Evolutionary conservation across 2,888 invertebrate genomes (phyloP), one percentile per base, ranked within the genome.

Genomic region (Acanthococcus lagerstroemiae): DNA sequence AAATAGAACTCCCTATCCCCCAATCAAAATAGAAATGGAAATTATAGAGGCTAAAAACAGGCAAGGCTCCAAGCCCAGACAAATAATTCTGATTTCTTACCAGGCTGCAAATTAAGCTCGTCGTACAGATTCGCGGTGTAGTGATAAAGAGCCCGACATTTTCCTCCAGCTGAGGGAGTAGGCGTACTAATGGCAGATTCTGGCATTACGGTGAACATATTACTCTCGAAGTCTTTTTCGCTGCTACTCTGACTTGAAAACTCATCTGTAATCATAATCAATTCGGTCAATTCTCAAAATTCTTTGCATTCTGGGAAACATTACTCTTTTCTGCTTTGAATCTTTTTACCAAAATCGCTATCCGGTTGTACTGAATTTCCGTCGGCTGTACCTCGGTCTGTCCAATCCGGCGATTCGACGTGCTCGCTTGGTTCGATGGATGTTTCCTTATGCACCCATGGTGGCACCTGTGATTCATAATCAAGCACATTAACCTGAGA

Each of bases 111-210:
- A 67, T 83, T 86, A 50, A 95, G 82, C 76, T 95, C 94, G 77
- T 94, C 94, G 72, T 88, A 85, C 67, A 92, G 81, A 73, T 88
- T 88, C 57, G 93, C 90, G 70, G 88, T 84, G 76, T 94, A 95
- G 57, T 87, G 85, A 77, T 93, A 95, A 24, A 94, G 79, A 2
- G 90, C 95, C 72, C 85, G 84, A 75, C 93, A 94, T 45, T 88
- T 80, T 25, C 75, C 74, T 61, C 75, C 75, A 69, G 69, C 60
- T 30, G 68, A 68, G 27, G 68, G 69, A 65, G 69, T 69, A 17
- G 67, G 67, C 9, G 48, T 56, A n/a, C 26, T 56, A n/a, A 30
- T 37, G 44, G 44, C 25, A 12, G 66, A 55, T 46, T 71, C 70
- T 17, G 69, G 67, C 26, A 71, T 67, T 19, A 72, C 71, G 7